Conservation (phyloP, 2,888 invertebrate species). For the Ethmia dodecea region DNA sequence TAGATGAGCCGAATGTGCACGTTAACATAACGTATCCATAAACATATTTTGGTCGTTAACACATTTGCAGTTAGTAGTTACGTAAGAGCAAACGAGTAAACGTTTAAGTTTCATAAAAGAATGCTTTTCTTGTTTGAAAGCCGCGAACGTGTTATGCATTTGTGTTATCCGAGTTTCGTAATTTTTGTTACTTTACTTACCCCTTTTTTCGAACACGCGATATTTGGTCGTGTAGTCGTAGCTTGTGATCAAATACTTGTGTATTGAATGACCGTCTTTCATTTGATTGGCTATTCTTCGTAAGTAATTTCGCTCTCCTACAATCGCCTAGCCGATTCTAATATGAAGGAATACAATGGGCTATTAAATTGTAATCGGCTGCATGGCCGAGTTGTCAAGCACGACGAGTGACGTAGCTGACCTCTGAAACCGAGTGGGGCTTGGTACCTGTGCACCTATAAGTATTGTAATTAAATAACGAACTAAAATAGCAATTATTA, state of each 20-base stretch:
- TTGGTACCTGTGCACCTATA: no score
- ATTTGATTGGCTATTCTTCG: not conserved
- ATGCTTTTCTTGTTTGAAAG: constrained; percentile 24
- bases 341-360: constrained; percentile 24
- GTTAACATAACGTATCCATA: constrained; percentile 6
- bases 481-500: no score
- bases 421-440: constrained; percentile 1
- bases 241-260: not conserved
- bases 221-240: not conserved
- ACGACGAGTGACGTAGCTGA: constrained; percentile 33
- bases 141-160: constrained; percentile 43
- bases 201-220: constrained; percentile 1
- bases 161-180: constrained; percentile 46
- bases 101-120: constrained; percentile 24
- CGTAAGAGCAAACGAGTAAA: constrained; percentile 9
- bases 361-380: constrained; percentile 13
- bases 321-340: not conserved
- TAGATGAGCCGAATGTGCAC: not conserved
- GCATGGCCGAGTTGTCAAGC: constrained; percentile 37
- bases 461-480: no score
- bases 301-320: not conserved
- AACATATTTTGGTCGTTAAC: constrained; percentile 8
- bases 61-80: constrained; percentile 6
- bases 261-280: not conserved
- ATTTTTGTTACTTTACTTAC: constrained; percentile 10